These are phyloP conservation scores for Condylostylus longicornis DNA, from an alignment of 1,140 invertebrate species.

Conservation along the genomic window DNA sequence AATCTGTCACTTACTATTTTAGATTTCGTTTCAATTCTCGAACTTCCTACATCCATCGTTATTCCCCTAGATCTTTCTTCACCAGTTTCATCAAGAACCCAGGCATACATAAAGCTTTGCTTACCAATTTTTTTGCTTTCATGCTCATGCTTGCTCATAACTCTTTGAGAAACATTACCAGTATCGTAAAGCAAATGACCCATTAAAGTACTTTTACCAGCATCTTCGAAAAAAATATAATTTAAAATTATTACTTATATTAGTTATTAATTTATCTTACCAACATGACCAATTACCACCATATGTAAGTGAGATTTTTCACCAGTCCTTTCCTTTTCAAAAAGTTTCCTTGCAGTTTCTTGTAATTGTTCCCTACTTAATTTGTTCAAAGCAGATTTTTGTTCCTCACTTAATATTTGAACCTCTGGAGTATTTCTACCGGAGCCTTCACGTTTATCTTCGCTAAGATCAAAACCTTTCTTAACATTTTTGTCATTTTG, in stretches of 20 bases:
- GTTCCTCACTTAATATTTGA: conserved; percentile 9
- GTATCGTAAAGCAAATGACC: conserved; percentile 83
- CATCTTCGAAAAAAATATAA: too few species aligned
- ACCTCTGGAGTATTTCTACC: conserved; percentile 37
- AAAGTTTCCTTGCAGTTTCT: conserved; percentile 35
- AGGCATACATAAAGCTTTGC: conserved; percentile 95
- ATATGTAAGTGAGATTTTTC: conserved; percentile 81
- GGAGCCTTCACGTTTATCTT: conserved; percentile 41
- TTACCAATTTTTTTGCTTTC: conserved; percentile 97
- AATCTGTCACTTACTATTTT: conserved; percentile 45
- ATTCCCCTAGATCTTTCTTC: conserved; percentile 81
- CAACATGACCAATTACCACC: conserved; percentile 95
- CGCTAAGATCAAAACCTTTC: conserved; percentile 35
- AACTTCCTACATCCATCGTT: conserved; percentile 94
- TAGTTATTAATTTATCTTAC: too few species aligned
- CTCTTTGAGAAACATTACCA: conserved; percentile 76
- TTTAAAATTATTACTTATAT: too few species aligned
- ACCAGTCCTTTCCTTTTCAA: conserved; percentile 53
- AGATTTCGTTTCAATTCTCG: conserved; percentile 80
- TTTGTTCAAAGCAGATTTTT: conserved; percentile 13
- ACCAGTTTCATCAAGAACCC: conserved; percentile 98
- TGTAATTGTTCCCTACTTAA: conserved; percentile 26
- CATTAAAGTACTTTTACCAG: conserved; percentile 96
- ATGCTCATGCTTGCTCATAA: conserved; percentile 95
- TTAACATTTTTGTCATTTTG: conserved; percentile 15